These are phyloP conservation scores for Brachionus asplanchnoidis DNA, from an alignment of 1,140 invertebrate species.

Conservation along the genomic window DNA sequence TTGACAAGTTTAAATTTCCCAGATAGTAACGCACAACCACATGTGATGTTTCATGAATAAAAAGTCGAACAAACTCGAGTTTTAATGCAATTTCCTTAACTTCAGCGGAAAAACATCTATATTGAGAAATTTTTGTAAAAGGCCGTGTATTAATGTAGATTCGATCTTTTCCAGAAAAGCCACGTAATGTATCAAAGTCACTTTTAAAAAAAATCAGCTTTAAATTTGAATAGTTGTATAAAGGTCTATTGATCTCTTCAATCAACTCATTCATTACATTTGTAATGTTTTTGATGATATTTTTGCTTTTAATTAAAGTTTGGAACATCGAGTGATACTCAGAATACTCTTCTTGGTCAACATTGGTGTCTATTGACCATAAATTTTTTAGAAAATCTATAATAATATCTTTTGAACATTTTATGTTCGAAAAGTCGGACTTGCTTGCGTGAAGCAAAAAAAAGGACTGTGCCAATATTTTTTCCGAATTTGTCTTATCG, in stretches of 20 bases:
- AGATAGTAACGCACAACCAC: neutral
- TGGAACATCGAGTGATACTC: neutral
- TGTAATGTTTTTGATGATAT: neutral
- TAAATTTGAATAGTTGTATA: neutral
- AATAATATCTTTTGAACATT: neutral
- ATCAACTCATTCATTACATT: neutral
- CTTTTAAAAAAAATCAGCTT: neutral
- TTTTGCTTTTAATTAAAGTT: neutral
- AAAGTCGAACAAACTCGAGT: neutral
- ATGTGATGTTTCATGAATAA: neutral
- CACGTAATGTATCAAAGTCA: neutral
- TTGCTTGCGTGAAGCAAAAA: slow-evolving; percentile 18
- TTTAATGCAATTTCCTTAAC: neutral
- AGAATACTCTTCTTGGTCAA: neutral
- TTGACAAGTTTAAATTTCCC: neutral
- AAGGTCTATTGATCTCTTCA: neutral
- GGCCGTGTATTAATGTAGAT: neutral
- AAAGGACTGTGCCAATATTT: neutral
- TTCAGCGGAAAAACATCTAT: neutral
- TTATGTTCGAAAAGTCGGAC: neutral
- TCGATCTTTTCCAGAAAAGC: slow-evolving; percentile 9
- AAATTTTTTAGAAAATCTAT: neutral
- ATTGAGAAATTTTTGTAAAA: neutral
- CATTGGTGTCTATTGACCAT: neutral
- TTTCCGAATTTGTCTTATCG: neutral